Evolutionary conservation across 2,797 vertebrate species (phyloP), one percentile per base, ranked within the genome.

Genomic region (Graptemys geographica): DNA sequence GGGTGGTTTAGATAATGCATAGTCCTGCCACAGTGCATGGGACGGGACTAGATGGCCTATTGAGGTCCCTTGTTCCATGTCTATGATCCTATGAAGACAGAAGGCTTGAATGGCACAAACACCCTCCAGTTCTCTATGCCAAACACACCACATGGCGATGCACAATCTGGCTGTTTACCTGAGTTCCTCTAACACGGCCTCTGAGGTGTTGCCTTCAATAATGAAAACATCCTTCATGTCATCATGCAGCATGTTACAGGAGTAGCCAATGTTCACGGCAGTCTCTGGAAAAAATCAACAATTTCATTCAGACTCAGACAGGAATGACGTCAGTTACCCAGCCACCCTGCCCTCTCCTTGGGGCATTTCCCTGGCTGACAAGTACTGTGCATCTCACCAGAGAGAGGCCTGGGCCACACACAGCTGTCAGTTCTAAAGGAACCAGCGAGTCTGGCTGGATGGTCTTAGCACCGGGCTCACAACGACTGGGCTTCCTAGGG

Each of bases 221-320:
- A 98, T 1, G 47, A 99, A 99, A 19, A 99, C 96, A 0, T 98
- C 98, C 11, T 97, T 98, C 99, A 99, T 99, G 83, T 99, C 99
- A 52, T 99, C 99, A 18, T 98, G 96, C 83, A 99, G 98, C 98
- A 99, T 98, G 96, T 99, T 99, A 98, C 99, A 99, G 81, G 99
- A 98, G 86, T 99, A 99, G 74, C 99, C 99, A 12, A 99, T 99
- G 95, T 99, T 99, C 96, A 99, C 98, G 1, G 99, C 99, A 0
- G 99, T 99, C 96, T 99, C 99, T 99, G 97, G 76, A 55, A 88
- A 88, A 55, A 78, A 86, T 19, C 92, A 69, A 93, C 11, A 2
- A 47, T 86, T 7, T 19, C 47, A 27, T 16, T 90, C 79, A 81
- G 5, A 95, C 92, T 89, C 1, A 3, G 84, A 59, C 74, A 84